Percentiles rank a stretch among this genome's conserved stretches.
phyloP scores from a whole-genome alignment of 2,113 vertebrate species.

The Apodemus speciosus region DNA sequence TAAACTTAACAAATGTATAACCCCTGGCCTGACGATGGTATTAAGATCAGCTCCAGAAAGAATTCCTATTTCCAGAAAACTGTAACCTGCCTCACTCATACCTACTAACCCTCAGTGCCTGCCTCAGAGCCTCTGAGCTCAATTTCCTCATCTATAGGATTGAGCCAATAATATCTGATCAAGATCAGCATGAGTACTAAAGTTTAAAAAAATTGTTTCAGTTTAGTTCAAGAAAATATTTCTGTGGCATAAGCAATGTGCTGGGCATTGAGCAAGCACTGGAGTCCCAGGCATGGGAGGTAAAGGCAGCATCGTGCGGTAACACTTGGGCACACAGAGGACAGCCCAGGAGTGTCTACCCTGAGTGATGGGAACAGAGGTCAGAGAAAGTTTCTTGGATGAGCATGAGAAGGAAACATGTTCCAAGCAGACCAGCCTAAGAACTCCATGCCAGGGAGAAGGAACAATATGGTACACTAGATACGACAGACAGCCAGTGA shows the following conservation, averaged over 20 bases:
- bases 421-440: neutral
- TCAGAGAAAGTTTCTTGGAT: neutral
- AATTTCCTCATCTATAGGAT: neutral
- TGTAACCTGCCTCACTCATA: neutral
- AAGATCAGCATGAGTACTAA: neutral
- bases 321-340: neutral
- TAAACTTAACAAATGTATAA: neutral
- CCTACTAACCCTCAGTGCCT: neutral
- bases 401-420: neutral
- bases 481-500: neutral
- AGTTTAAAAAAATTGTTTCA: neutral
- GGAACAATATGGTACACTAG: neutral
- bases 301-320: neutral
- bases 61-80: constrained; percentile 42
- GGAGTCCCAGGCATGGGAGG: neutral
- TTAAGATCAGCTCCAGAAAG: constrained; percentile 37
- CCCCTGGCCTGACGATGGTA: neutral
- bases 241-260: neutral
- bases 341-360: neutral
- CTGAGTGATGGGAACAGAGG: neutral
- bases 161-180: neutral
- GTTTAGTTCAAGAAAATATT: neutral
- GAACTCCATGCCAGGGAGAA: neutral
- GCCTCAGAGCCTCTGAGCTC: neutral
- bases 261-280: neutral